Base-by-base conservation (phyloP, 2,888 invertebrate species). In the Oligia fasciuncula region DNA sequence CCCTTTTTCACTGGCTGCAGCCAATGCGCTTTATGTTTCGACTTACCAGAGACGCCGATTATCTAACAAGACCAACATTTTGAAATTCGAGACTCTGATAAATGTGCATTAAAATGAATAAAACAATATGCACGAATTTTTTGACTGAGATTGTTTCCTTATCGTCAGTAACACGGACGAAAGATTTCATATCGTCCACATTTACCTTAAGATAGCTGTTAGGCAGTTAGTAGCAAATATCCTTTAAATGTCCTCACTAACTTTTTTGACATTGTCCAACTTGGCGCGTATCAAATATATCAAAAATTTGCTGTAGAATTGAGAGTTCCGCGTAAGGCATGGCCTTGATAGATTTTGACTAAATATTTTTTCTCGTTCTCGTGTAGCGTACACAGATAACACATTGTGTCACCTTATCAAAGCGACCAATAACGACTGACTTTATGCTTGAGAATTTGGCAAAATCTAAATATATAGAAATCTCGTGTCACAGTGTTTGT, bases 341-440 rank as follows among this genome's bases (percentile, higher is more conserved):
- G 95, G 94, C 96, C 96, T 96, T 95, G 95, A 91, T 91, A 91
- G 89, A 89, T 94, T 93, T 94, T 95, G 93, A 92, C 91, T 91
- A 92, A 94, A 94, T 92, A 91, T 94, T 93, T 95, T 94, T 95
- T 93, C 90, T 93, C 89, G 83, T 90, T 90, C 90, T 90, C 89
- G 89, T 89, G 85, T 89, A 89, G 79, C 89, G 89, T 90, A 92
- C 89, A 92, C 93, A 94, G 95, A 95, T 95, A 95, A 94, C 91
- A 91, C 91, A 93, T 94, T 94, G 94, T 94, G 89, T 92, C 91
- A 89, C 89, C 91, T 94, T 95, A 94, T 95, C 95, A 88, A 89
- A 89, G 81, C 90, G 87, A 88, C 90, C 88, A 91, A 91, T 89
- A 86, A 90, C 90, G 90, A 89, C 84, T 74, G 79, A 82, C 80